Percentiles rank a stretch among this genome's conserved stretches.
Evolutionary conservation across 2,113 vertebrate species (phyloP).

Genomic region (Apteryx owenii): DNA sequence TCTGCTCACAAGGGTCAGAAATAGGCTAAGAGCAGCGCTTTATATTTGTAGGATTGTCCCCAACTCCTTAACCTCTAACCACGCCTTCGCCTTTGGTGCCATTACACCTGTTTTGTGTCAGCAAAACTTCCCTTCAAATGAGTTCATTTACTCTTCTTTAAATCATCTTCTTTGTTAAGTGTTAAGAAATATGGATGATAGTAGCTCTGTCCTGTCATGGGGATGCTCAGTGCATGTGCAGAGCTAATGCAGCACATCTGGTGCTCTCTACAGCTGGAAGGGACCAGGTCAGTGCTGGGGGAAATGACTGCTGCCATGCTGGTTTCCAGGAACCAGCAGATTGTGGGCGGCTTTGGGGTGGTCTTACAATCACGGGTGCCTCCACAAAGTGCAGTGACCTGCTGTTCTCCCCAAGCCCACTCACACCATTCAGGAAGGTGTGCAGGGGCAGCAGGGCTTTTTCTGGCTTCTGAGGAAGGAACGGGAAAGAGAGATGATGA

Average conservation of each 20-base stretch:
- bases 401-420: not conserved
- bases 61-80: not conserved
- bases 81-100: rapidly evolving
- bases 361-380: not conserved
- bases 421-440: no score
- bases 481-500: not conserved
- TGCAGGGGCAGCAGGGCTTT: not conserved
- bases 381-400: not conserved
- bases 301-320: not conserved
- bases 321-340: not conserved
- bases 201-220: not conserved
- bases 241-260: not conserved
- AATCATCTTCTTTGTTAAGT: rapidly evolving
- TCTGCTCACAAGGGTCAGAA: not conserved
- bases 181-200: rapidly evolving
- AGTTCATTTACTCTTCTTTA: not conserved
- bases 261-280: not conserved
- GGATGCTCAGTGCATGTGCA: rapidly evolving
- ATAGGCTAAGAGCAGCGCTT: not conserved
- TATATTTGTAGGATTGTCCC: rapidly evolving
- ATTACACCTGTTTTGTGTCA: rapidly evolving
- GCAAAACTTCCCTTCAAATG: not conserved
- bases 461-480: not conserved
- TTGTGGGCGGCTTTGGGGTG: not conserved
- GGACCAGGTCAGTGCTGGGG: rapidly evolving